Conservation (phyloP, 2,888 invertebrate species). For the Lasioglossum calceatum region DNA sequence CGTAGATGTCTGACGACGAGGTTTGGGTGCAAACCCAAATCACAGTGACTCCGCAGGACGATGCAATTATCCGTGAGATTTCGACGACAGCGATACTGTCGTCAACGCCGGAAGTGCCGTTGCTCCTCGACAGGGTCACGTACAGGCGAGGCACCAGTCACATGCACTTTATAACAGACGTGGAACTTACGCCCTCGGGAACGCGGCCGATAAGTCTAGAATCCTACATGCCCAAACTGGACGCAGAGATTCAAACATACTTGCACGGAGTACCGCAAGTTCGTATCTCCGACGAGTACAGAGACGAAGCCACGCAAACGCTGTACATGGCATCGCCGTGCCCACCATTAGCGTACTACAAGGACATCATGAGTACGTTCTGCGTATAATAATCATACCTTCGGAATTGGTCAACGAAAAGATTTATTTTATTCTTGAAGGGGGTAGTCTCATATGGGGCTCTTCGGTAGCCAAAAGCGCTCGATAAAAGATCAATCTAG, state of each 20-base stretch:
- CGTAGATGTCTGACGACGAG: conserved; percentile 47
- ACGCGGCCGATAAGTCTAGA: not conserved
- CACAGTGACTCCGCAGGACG: conserved; percentile 73
- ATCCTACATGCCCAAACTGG: conserved; percentile 21
- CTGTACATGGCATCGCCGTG: conserved; percentile 70
- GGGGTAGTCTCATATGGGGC: too few species aligned
- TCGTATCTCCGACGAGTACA: conserved; percentile 60
- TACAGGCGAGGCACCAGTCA: conserved; percentile 56
- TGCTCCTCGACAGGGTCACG: conserved; percentile 63
- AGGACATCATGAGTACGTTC: conserved; percentile 70
- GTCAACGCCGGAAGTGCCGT: conserved; percentile 40
- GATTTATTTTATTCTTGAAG: not conserved
- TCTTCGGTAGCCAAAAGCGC: too few species aligned
- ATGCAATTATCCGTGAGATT: conserved; percentile 72
- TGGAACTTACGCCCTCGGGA: conserved; percentile 12
- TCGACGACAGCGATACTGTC: conserved; percentile 59
- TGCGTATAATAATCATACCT: not conserved
- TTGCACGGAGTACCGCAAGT: conserved; percentile 71
- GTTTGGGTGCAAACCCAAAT: conserved; percentile 74
- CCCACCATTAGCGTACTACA: conserved; percentile 51
- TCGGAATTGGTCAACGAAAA: not conserved
- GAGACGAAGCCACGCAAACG: conserved; percentile 73
- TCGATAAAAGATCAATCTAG: too few species aligned
- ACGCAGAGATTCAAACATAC: conserved; percentile 71
- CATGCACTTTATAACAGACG: not conserved